These are phyloP conservation scores for Carposina sasakii DNA, from an alignment of 1,140 invertebrate genomes.

Conservation along the genomic window DNA sequence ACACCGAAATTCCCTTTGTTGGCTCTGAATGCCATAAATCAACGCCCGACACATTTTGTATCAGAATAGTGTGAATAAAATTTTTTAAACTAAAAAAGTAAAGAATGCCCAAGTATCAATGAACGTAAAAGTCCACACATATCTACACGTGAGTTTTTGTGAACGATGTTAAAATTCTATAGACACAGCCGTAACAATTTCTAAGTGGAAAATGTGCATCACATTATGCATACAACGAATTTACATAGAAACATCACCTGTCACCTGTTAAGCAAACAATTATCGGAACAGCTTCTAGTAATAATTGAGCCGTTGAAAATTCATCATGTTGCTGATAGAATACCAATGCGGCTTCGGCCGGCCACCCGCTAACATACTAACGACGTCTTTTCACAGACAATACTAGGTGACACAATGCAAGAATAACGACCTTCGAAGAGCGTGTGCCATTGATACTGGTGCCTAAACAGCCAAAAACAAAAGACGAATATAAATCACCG, in stretches of 20 bases:
- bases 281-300: slow-evolving; percentile 40
- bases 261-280: slow-evolving; percentile 47
- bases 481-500: slow-evolving; percentile 66
- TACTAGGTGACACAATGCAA: slow-evolving; percentile 61
- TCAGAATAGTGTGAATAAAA: too few species aligned
- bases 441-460: slow-evolving; percentile 56
- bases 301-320: slow-evolving; percentile 41
- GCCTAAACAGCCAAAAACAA: slow-evolving; percentile 68
- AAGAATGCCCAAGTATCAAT: slow-evolving; percentile 16
- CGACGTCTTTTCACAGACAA: slow-evolving; percentile 64
- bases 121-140: slow-evolving; percentile 6
- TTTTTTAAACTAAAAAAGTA: slow-evolving; percentile 33
- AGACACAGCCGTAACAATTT: too few species aligned
- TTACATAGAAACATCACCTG: slow-evolving; percentile 35
- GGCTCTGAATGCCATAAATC: slow-evolving; percentile 54
- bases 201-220: slow-evolving; percentile 5
- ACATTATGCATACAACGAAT: slow-evolving; percentile 9
- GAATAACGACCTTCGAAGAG: slow-evolving; percentile 63
- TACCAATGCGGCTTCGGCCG: slow-evolving; percentile 53
- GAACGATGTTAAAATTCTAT: too few species aligned
- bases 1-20: slow-evolving; percentile 53
- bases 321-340: slow-evolving; percentile 62
- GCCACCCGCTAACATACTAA: slow-evolving; percentile 67
- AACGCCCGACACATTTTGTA: slow-evolving; percentile 42
- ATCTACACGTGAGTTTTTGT: too few species aligned